These are phyloP conservation scores for Scaptomyza hsui DNA, from an alignment of 1,140 invertebrate species.

Conservation along the genomic window DNA sequence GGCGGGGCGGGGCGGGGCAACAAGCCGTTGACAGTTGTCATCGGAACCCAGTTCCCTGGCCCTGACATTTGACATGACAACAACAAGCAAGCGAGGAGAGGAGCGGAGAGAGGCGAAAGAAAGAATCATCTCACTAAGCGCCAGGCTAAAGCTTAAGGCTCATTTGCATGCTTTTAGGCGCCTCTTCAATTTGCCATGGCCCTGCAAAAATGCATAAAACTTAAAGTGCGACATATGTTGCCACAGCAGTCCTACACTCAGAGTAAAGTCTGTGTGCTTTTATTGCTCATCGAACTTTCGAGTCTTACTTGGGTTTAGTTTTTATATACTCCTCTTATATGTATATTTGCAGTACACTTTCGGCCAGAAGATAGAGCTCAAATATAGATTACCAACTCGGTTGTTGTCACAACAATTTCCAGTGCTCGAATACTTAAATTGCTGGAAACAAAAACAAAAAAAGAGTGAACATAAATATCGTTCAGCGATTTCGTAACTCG, in stretches of 20 bases:
- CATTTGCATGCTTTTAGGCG: slow-evolving; percentile 73
- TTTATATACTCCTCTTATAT: background rate
- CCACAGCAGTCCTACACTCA: background rate
- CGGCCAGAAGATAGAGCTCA: background rate
- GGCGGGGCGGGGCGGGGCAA: too few relatives aligned
- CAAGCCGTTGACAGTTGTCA: slow-evolving; percentile 75
- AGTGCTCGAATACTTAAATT: slow-evolving; percentile 8
- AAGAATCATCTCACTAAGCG: background rate
- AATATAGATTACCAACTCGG: slow-evolving; percentile 1
- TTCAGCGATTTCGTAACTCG: slow-evolving; percentile 20
- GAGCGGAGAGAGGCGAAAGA: too few relatives aligned
- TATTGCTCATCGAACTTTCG: slow-evolving; percentile 2
- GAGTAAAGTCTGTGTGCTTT: background rate
- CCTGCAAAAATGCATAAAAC: slow-evolving; percentile 45
- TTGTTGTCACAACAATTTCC: slow-evolving; percentile 14
- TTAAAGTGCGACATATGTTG: slow-evolving; percentile 55
- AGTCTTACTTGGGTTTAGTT: background rate
- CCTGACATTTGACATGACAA: slow-evolving; percentile 39
- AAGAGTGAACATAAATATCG: slow-evolving; percentile 21
- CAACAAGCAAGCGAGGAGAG: slow-evolving; percentile 1
- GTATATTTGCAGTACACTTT: background rate
- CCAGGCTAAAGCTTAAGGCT: slow-evolving; percentile 3
- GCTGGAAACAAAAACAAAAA: background rate
- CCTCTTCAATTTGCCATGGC: slow-evolving; percentile 48
- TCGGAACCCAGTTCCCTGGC: slow-evolving; percentile 20